Evolutionary conservation across 2,888 invertebrate genomes (phyloP).

Genomic region (Dysmachus trigonus): DNA sequence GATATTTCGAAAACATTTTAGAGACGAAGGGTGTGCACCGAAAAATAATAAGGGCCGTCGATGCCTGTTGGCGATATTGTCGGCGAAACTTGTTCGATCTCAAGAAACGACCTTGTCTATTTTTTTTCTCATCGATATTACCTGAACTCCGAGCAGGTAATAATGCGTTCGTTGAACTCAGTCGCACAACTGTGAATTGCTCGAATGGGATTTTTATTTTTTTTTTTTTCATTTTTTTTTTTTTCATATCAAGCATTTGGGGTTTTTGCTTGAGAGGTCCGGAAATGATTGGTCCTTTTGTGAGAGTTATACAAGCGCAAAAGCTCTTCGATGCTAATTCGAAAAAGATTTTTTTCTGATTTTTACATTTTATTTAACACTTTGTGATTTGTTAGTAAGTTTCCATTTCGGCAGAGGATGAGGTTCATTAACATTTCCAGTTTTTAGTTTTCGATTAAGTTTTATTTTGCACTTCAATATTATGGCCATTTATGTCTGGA

Average conservation of each 20-base stretch:
- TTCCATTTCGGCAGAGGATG: neutral
- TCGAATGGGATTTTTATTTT: neutral
- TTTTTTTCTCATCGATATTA: neutral
- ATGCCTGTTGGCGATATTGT: neutral
- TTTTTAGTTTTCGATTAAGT: neutral
- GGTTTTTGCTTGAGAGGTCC: neutral
- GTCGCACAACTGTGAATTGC: neutral
- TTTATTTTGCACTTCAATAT: neutral
- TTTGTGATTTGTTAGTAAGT: neutral
- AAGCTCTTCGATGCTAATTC: neutral
- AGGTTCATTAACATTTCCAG: neutral
- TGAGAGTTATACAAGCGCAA: neutral
- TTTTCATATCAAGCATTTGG: neutral
- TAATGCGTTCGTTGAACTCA: neutral
- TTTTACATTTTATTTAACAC: neutral
- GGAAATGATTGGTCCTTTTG: constrained; percentile 13
- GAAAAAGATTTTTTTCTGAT: neutral
- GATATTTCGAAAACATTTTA: neutral
- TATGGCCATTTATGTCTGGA: neutral
- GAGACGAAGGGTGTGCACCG: neutral
- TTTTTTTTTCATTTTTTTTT: neutral
- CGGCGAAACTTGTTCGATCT: constrained; percentile 7
- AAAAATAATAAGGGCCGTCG: neutral
- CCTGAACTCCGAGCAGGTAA: neutral
- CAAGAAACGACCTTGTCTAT: constrained; percentile 13